Evolutionary conservation across 1,140 invertebrate species (phyloP), one percentile per base, ranked within the genome.

Genomic region (Chlorops oryzae): DNA sequence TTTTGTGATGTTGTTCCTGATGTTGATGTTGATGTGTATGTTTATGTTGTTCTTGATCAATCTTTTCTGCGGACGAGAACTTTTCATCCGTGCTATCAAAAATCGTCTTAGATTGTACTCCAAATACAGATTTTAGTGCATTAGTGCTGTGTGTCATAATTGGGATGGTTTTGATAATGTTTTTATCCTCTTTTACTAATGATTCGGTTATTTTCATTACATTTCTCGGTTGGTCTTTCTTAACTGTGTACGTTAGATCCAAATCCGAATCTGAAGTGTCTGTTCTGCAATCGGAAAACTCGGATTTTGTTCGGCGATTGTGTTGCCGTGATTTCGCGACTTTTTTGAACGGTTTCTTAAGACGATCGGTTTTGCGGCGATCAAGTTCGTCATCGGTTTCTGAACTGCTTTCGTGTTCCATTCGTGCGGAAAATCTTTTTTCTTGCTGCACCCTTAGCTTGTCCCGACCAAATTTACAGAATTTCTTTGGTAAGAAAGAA

Each of bases 371-470:
- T n/a, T 63, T 65, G 1, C 65, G 52, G 38, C 62, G 66, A 9
- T 60, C 51, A 10, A 69, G 40, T 52, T 70, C 69, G 34, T 61
- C 59, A 40, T 72, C 69, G 5, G 59, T 70, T 27, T 72, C 69
- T 10, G 66, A 71, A 22, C 64, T 68, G 34, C 63, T 71, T 5
- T 58, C 59, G 12, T 61, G 55, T 3, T 59, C 59, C 15, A 70
- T 25, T 0, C 68, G 52, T 4, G 68, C 68, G 0, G 69, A 64
- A 5, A 72, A 61, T 5, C 69, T 46, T 18, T 68, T 56, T 51
- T 71, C 69, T 32, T 68, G 62, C 23, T 65, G 55, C 25, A 55
- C 23, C 5, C 69, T 59, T 39, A 65, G 69, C 48, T 71, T 71
- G 22, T 67, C 69, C 1, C 68, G 55, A 21, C 66, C 65, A 38